Percentiles rank a stretch among this genome's conserved stretches.
Evolutionary conservation across 1,140 invertebrate genomes (phyloP).

Genomic region (Mycetomoellerius zeteki): DNA sequence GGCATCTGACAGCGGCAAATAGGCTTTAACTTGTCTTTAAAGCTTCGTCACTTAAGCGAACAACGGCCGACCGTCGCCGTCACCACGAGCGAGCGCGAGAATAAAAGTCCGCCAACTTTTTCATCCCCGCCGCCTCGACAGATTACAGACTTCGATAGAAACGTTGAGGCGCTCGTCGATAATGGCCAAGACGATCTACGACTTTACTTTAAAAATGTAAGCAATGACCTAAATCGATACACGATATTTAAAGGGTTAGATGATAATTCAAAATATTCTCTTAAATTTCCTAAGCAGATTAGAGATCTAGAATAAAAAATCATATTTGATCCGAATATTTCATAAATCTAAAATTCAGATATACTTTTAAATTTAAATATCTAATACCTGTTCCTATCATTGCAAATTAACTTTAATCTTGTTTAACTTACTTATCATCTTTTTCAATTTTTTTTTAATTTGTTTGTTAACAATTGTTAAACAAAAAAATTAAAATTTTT

Average conservation of each 20-base stretch:
- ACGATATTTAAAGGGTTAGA: background rate
- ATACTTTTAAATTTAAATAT: conserved; percentile 10
- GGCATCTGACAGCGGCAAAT: conserved; percentile 63
- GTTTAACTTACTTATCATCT: no score
- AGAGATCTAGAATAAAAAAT: background rate
- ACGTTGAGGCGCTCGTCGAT: conserved; percentile 4
- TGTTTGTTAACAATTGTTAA: no score
- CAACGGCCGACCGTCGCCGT: conserved; percentile 35
- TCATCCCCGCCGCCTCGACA: conserved; percentile 34
- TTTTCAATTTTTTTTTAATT: no score
- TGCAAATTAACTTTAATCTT: no score
- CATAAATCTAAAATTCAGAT: background rate
- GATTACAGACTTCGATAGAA: conserved; percentile 53
- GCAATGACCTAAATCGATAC: background rate
- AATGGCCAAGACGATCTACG: conserved; percentile 9
- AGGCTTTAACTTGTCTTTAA: conserved; percentile 65
- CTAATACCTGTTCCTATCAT: no score
- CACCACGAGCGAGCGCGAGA: conserved; percentile 28
- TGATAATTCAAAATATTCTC: background rate
- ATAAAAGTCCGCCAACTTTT: conserved; percentile 58
- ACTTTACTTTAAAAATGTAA: background rate
- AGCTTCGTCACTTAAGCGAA: conserved; percentile 59
- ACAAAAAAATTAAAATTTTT: no score
- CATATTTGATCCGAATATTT: background rate
- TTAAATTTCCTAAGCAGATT: background rate